Base-by-base conservation (phyloP, 2,888 invertebrate genomes). In the Rhynchonema sp. region DNA sequence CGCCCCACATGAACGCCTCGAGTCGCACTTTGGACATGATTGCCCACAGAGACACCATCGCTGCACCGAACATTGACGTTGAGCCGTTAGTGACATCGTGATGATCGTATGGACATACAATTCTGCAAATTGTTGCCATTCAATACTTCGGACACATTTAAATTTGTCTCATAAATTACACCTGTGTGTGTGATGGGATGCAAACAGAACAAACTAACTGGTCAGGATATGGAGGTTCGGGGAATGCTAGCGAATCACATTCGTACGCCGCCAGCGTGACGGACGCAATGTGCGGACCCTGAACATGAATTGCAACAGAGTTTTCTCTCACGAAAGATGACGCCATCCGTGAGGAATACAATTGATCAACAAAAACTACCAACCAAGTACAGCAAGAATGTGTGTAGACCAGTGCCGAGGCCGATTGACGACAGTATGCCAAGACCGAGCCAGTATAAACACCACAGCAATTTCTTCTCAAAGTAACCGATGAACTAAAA, bases 201-300 rank as follows among this genome's bases (percentile, higher is more conserved):
- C 20, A n/a, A 49, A 17, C 23, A 23, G n/a, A 49, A 6, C 23
- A n/a, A 49, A 78, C 82, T 82, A 74, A 88, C 86, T 92, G 87
- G 73, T 90, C 89, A 27, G 98, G 98, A 79, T 99, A 98, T 0
- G 98, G 98, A 56, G 98, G 98, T 69, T 86, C 83, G 0, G 96
- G 98, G 74, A 99, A 99, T 76, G 92, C 83, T 46, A 96, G 80
- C 28, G 85, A 82, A 57, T 86, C 86, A 75, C 98, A 99, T 76
- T 98, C 96, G 75, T 92, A 94, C 0, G 92, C 98, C 23, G 98
- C 98, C 72, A 98, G 79, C 1, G 98, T 98, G 54, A 99, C 98
- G 61, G 87, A 82, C 61, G 96, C 96, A 78, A 99, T 98, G 74
- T 96, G 94, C 30, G 98, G 98, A n/a, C 98, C 98, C 78, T 79